These are phyloP conservation scores for Hypsopygia costalis DNA, from an alignment of 2,888 invertebrate genomes.

Conservation along the genomic window DNA sequence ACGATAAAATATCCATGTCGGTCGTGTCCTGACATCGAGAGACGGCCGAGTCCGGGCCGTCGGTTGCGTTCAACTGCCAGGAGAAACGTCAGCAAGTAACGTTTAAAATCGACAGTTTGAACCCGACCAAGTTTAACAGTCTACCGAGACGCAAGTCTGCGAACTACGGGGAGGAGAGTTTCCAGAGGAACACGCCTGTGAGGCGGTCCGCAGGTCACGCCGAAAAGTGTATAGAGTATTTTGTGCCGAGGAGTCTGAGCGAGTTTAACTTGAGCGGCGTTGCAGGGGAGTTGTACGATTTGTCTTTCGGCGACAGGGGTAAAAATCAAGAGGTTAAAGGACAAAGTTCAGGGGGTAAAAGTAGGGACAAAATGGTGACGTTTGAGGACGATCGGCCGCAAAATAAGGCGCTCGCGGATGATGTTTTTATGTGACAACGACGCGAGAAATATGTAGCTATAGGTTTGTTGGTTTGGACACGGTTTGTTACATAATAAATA, in stretches of 20 bases:
- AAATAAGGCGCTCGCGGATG: constrained; percentile 77
- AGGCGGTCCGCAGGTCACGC: constrained; percentile 82
- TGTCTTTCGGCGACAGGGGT: constrained; percentile 27
- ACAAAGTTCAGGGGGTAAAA: constrained; percentile 55
- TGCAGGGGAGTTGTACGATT: constrained; percentile 50
- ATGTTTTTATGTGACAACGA: constrained; percentile 89
- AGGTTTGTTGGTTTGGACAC: constrained; percentile 41
- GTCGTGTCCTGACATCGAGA: constrained; percentile 80
- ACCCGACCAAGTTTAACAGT: constrained; percentile 77
- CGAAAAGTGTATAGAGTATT: constrained; percentile 88
- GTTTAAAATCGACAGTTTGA: constrained; percentile 58
- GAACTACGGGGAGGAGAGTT: constrained; percentile 61
- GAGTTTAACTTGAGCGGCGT: constrained; percentile 88
- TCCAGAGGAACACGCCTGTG: constrained; percentile 84
- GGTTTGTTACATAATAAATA: constrained; percentile 60
- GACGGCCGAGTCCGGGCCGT: constrained; percentile 50
- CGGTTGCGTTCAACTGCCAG: constrained; percentile 39
- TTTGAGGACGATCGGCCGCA: constrained; percentile 86
- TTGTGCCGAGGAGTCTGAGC: constrained; percentile 91
- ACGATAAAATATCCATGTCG: constrained; percentile 75
- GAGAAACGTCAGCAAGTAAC: constrained; percentile 53
- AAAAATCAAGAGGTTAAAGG: constrained; percentile 39
- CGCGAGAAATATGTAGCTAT: constrained; percentile 27
- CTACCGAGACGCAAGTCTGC: constrained; percentile 73
- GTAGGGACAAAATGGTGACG: constrained; percentile 89